A percentile compares a stretch with the other conserved stretches of the same genome.
Evolutionary conservation across 2,888 invertebrate species (phyloP).

Genomic region (Cartodere bifasciata): DNA sequence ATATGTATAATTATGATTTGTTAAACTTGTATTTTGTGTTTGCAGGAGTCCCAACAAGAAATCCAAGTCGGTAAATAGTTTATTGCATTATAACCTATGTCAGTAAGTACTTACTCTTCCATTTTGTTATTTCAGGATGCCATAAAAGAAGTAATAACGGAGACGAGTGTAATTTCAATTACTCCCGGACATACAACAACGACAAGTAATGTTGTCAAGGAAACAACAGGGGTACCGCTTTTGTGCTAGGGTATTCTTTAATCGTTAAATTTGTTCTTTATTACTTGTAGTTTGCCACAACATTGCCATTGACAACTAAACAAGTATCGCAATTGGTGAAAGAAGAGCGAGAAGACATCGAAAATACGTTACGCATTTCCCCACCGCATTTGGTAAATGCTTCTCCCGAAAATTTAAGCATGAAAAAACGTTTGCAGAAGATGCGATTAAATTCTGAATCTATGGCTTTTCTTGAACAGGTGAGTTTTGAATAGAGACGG

Average conservation of each 20-base stretch:
- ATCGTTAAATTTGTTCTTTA: not conserved
- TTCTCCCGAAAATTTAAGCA: constrained; percentile 20
- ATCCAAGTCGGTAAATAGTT: not conserved
- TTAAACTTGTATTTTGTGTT: constrained; percentile 10
- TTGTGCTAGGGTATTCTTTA: not conserved
- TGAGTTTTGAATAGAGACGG: too few relatives aligned
- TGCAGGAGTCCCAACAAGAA: not conserved
- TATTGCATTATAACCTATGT: too few relatives aligned
- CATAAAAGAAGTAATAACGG: constrained; percentile 14
- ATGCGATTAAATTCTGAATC: constrained; percentile 24
- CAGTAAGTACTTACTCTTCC: too few relatives aligned
- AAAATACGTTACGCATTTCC: constrained; percentile 24
- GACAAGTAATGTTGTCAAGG: constrained; percentile 10
- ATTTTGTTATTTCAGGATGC: constrained; percentile 10
- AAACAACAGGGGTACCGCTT: constrained; percentile 10
- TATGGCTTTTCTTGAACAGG: constrained; percentile 24
- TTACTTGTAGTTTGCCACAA: constrained; percentile 9
- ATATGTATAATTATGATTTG: constrained; percentile 5
- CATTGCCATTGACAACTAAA: constrained; percentile 17
- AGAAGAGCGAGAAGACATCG: constrained; percentile 29
- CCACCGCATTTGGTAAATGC: constrained; percentile 26
- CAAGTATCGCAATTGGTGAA: constrained; percentile 25
- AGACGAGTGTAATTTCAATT: constrained; percentile 16
- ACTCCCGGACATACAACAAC: constrained; percentile 13
- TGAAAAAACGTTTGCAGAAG: constrained; percentile 25